Conservation (phyloP, 2,888 invertebrate genomes). For the Yponomeuta malinellus region DNA sequence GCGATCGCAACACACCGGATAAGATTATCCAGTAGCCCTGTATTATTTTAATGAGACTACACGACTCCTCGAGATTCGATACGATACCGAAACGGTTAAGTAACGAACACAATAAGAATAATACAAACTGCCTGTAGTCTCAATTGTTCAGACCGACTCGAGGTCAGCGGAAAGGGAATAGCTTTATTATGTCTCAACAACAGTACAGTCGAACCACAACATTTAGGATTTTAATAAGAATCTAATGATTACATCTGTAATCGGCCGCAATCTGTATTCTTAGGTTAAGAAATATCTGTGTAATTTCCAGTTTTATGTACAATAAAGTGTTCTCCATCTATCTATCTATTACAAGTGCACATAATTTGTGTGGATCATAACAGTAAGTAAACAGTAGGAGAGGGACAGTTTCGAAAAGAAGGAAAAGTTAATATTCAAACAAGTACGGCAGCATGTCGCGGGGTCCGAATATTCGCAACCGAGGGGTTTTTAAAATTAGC, state of each 20-base stretch:
- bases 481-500: conserved; percentile 68
- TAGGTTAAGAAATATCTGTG: no score
- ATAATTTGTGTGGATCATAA: no score
- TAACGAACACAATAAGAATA: conserved; percentile 68
- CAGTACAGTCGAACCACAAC: no score
- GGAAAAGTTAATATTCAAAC: not conserved
- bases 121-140: conserved; percentile 36
- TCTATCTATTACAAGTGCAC: no score
- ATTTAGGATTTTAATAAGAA: no score
- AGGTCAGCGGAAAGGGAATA: not conserved
- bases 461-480: not conserved
- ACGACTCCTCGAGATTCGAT: conserved; percentile 69
- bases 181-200: not conserved
- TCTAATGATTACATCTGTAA: no score
- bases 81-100: conserved; percentile 70
- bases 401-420: not conserved
- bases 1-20: conserved; percentile 73
- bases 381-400: no score
- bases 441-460: not conserved
- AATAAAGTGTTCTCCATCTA: no score
- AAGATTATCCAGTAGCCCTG: conserved; percentile 75
- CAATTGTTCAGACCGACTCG: conserved; percentile 1
- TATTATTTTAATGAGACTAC: conserved; percentile 77
- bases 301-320: no score
- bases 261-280: no score